These are phyloP conservation scores for Chrysolina haemoptera DNA, from an alignment of 2,888 invertebrate species.

Conservation along the genomic window DNA sequence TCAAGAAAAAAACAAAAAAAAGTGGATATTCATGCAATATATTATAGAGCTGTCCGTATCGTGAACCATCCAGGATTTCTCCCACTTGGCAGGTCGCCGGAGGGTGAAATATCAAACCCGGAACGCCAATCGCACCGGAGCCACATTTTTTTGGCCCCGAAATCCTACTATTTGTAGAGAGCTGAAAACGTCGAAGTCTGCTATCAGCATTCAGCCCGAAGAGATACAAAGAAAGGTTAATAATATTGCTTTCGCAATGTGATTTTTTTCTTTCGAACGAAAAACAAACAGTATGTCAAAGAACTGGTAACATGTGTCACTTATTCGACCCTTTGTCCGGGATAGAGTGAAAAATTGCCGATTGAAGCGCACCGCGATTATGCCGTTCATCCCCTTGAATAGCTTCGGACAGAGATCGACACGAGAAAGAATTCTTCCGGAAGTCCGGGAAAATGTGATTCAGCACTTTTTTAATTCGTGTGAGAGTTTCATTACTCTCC, in stretches of 20 bases:
- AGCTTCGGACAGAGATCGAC: not conserved
- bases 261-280: slow-evolving; percentile 4
- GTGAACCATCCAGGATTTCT: not conserved
- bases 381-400: slow-evolving; percentile 15
- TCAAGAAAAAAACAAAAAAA: too few relatives aligned
- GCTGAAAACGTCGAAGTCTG: not conserved
- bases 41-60: too few relatives aligned
- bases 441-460: not conserved
- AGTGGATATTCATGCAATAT: too few relatives aligned
- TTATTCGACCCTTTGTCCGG: slow-evolving; percentile 23
- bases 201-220: not conserved
- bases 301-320: slow-evolving; percentile 23
- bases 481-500: too few relatives aligned
- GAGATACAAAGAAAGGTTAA: slow-evolving; percentile 7
- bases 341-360: slow-evolving; percentile 16
- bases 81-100: not conserved
- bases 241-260: slow-evolving; percentile 5
- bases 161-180: not conserved
- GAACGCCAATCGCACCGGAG: not conserved
- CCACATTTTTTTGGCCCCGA: not conserved
- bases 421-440: not conserved
- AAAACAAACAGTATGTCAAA: slow-evolving; percentile 20
- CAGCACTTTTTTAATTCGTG: slow-evolving; percentile 1
- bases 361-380: slow-evolving; percentile 6
- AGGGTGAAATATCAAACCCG: not conserved